Conservation (phyloP, 2,888 invertebrate genomes). For the Epinotia ramella region DNA sequence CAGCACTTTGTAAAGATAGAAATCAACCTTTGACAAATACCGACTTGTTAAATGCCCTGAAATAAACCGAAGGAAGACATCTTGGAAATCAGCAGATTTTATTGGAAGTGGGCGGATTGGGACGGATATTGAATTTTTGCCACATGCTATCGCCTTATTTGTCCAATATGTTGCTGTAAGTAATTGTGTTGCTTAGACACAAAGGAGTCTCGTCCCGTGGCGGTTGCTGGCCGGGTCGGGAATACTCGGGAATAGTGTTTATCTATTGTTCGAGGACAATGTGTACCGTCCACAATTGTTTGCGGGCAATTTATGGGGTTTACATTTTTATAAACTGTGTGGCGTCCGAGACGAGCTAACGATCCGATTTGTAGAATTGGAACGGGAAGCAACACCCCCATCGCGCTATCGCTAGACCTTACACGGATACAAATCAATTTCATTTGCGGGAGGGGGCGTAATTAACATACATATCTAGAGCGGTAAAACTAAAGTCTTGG, state of each 20-base stretch:
- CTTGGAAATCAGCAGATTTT: slow-evolving; percentile 13
- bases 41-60: slow-evolving; percentile 36
- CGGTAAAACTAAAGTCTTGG: neutral
- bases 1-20: slow-evolving; percentile 57
- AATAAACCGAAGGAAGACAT: slow-evolving; percentile 14
- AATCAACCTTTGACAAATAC: slow-evolving; percentile 43
- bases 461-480: neutral
- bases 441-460: neutral
- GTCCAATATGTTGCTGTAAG: slow-evolving; percentile 44
- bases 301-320: slow-evolving; percentile 63
- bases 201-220: slow-evolving; percentile 52
- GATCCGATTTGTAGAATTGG: slow-evolving; percentile 17
- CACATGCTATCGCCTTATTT: slow-evolving; percentile 42
- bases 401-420: neutral
- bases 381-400: slow-evolving; percentile 9
- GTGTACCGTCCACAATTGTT: slow-evolving; percentile 63
- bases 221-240: slow-evolving; percentile 51
- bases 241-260: slow-evolving; percentile 55
- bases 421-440: neutral
- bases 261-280: slow-evolving; percentile 68
- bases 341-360: slow-evolving; percentile 25
- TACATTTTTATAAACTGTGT: slow-evolving; percentile 49
- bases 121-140: slow-evolving; percentile 37
- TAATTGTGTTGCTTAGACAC: slow-evolving; percentile 50
- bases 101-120: slow-evolving; percentile 17